These are phyloP conservation scores for Phenganax marumi DNA, from an alignment of 92 coral and sea anemone species.

Conservation along the genomic window DNA sequence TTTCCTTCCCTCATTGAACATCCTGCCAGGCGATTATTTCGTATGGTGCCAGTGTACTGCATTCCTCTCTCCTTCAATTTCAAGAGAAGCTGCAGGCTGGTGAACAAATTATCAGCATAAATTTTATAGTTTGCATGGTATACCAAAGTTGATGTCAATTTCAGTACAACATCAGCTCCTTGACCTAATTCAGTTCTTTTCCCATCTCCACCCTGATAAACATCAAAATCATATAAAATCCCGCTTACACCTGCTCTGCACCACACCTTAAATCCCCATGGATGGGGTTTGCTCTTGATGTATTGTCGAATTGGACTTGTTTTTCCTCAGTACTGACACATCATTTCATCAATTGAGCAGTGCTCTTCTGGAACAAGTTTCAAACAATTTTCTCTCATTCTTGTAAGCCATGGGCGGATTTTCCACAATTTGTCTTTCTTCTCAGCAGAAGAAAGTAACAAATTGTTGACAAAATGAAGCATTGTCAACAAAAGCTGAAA, in stretches of 20 bases:
- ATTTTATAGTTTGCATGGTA: no score
- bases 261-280: background rate
- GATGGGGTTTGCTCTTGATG: background rate
- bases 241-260: background rate
- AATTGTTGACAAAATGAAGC: background rate
- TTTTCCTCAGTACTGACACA: conserved; percentile 1
- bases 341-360: background rate
- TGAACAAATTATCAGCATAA: no score
- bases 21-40: no score
- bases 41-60: no score
- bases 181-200: background rate
- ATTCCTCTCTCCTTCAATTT: no score
- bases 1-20: no score
- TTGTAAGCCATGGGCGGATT: background rate
- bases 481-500: background rate
- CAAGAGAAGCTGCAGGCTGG: no score
- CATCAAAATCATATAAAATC: background rate
- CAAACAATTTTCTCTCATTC: conserved; percentile 5
- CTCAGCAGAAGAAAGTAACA: background rate
- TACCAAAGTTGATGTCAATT: no score
- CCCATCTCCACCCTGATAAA: background rate
- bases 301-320: background rate
- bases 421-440: conserved; percentile 3
- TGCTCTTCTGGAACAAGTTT: conserved; percentile 2
- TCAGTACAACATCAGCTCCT: no score